Evolutionary conservation across 2,888 invertebrate species (phyloP), one percentile per base, ranked within the genome.

Genomic region (Scaptomyza tumidula): DNA sequence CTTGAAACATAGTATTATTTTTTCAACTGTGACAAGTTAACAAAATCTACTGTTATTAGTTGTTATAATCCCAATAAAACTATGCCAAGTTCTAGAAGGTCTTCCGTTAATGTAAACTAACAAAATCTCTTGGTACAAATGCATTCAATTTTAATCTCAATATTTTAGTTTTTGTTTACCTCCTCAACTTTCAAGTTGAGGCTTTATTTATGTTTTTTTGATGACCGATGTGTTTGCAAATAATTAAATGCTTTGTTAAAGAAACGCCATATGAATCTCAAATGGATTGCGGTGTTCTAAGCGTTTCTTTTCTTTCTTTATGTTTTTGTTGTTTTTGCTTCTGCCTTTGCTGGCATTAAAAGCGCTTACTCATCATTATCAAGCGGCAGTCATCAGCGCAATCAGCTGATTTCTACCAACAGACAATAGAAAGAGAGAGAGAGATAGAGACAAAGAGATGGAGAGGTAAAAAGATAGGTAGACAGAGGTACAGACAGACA

Each of bases 291-390:
- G 71, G n/a, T 43, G 35, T 70, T 55, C 46, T 70, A 71, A 70
- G 71, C 65, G 48, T 50, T 50, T 50, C 19, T 50, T 41, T 13
- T 37, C 11, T 35, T 37, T 37, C n/a, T 5, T 35, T 10, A 11
- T 9, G 35, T 13, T n/a, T n/a, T n/a, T 13, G 31, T 7, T 31
- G 33, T 10, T 13, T 5, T 13, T 35, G 13, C 5, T n/a, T n/a
- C 14, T 37, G 37, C 16, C 16, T 72, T 55, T 50, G 67, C 56
- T 58, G 70, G 59, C 72, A 72, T 66, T 67, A 69, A 83, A 80
- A 83, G 69, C 78, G 82, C 86, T 82, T 75, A 75, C 75, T 82
- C 86, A 82, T 82, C 84, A 77, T 80, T 83, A 82, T 86, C 86
- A 69, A 68, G 53, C 67, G 54, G 62, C 69, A 71, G 75, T 53